These are phyloP conservation scores for Drosophila tropicalis DNA, from an alignment of 1,140 invertebrate genomes.

Conservation along the genomic window DNA sequence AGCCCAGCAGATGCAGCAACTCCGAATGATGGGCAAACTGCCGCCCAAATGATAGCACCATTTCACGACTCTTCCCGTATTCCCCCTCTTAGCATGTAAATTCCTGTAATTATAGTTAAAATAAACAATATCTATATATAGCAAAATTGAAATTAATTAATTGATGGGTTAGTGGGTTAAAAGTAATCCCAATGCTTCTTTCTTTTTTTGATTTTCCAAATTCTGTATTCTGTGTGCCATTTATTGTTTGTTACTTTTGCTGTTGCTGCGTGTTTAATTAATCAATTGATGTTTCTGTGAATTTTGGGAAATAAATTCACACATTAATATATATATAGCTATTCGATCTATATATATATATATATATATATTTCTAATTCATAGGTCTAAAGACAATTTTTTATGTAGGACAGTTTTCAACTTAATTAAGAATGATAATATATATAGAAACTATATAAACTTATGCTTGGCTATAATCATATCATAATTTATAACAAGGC, in stretches of 20 bases:
- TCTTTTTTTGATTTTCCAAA: conserved; percentile 2
- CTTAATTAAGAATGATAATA: conserved; percentile 44
- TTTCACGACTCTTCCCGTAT: no score
- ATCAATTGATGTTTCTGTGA: conserved; percentile 30
- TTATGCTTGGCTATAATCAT: conserved; percentile 43
- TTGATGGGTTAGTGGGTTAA: not conserved
- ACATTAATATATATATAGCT: conserved; percentile 54
- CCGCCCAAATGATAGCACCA: conserved; percentile 55
- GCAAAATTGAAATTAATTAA: not conserved
- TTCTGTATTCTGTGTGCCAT: conserved; percentile 58
- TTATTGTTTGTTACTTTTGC: conserved; percentile 62
- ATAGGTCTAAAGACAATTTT: conserved; percentile 54
- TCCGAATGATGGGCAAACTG: conserved; percentile 81
- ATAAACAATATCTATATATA: no score
- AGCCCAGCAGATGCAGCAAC: conserved; percentile 84
- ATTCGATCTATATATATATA: conserved; percentile 50
- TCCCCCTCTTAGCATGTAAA: conserved; percentile 33
- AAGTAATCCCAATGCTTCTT: not conserved
- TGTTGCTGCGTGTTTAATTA: conserved; percentile 53
- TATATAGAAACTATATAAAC: conserved; percentile 44
- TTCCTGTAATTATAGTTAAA: conserved; percentile 20
- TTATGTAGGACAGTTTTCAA: conserved; percentile 65
- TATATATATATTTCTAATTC: conserved; percentile 32
- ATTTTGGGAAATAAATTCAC: conserved; percentile 41
- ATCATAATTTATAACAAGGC: conserved; percentile 24